Evolutionary conservation across 2,888 invertebrate genomes (phyloP).

Genomic region (Macrophya alboannulata): DNA sequence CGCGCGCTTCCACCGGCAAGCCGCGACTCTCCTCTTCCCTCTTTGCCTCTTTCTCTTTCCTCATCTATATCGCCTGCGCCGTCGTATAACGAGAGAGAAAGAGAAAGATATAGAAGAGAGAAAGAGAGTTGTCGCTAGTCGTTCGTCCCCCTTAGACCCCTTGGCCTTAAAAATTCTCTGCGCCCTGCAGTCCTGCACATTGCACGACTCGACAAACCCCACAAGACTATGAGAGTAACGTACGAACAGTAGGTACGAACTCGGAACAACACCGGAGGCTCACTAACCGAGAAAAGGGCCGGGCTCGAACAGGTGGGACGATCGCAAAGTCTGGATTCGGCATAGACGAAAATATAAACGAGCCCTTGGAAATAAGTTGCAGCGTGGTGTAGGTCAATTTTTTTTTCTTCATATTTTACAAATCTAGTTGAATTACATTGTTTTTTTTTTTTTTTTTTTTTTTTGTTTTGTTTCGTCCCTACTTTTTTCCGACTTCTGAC

Average conservation of each 20-base stretch:
- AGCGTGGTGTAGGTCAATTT: neutral
- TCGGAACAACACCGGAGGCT: neutral
- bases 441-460: too few species aligned
- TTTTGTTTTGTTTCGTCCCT: too few species aligned
- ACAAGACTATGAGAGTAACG: neutral
- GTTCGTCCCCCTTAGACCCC: neutral
- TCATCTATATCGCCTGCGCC: neutral
- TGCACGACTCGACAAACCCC: conserved; percentile 27
- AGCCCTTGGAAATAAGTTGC: neutral
- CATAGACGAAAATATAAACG: neutral
- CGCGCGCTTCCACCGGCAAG: conserved; percentile 59
- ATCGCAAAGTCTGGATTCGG: conserved; percentile 63
- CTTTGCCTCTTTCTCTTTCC: neutral
- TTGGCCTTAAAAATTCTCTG: neutral
- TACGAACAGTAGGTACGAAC: neutral
- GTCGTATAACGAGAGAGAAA: conserved; percentile 6
- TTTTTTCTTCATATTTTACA: neutral
- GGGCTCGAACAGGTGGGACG: conserved; percentile 57
- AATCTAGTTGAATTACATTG: neutral
- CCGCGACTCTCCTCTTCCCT: conserved; percentile 22
- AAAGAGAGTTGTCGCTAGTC: neutral
- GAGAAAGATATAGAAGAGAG: neutral
- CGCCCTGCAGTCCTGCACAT: neutral
- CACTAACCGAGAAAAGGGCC: conserved; percentile 38
- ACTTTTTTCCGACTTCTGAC: neutral